These are phyloP conservation scores for Anthonomus grandis DNA, from an alignment of 1,140 invertebrate genomes.

Conservation along the genomic window DNA sequence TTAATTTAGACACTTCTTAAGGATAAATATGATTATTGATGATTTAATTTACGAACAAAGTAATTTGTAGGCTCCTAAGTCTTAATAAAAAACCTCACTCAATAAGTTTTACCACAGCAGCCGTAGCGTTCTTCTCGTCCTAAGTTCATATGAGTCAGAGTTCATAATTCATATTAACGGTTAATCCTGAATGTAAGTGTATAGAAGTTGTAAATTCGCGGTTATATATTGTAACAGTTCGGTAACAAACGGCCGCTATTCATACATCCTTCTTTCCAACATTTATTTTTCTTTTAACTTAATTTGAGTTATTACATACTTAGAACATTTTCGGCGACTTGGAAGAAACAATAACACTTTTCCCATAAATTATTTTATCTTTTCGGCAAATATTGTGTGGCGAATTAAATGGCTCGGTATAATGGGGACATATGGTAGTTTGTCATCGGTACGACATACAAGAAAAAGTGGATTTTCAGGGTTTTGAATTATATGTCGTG, in stretches of 20 bases:
- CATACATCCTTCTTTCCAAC: slow-evolving; percentile 19
- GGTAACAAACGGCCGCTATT: slow-evolving; percentile 21
- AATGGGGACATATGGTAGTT: no score
- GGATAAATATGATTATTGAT: no score
- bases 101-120: neutral
- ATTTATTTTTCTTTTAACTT: slow-evolving; percentile 22
- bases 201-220: slow-evolving; percentile 27
- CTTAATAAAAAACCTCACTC: no score
- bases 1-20: no score
- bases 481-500: no score
- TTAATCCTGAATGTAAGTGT: slow-evolving; percentile 25
- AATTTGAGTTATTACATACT: slow-evolving; percentile 18
- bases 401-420: no score
- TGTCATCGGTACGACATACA: no score
- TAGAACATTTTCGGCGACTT: slow-evolving; percentile 4
- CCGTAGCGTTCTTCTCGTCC: neutral
- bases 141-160: slow-evolving; percentile 20
- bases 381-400: no score
- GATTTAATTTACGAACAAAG: no score
- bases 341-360: slow-evolving; percentile 5
- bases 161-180: slow-evolving; percentile 26
- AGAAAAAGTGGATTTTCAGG: no score
- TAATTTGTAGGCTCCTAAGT: no score
- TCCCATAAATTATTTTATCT: neutral
- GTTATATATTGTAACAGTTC: slow-evolving; percentile 25